Evolutionary conservation across 2,888 invertebrate genomes (phyloP).

Genomic region (Andrena dorsata): DNA sequence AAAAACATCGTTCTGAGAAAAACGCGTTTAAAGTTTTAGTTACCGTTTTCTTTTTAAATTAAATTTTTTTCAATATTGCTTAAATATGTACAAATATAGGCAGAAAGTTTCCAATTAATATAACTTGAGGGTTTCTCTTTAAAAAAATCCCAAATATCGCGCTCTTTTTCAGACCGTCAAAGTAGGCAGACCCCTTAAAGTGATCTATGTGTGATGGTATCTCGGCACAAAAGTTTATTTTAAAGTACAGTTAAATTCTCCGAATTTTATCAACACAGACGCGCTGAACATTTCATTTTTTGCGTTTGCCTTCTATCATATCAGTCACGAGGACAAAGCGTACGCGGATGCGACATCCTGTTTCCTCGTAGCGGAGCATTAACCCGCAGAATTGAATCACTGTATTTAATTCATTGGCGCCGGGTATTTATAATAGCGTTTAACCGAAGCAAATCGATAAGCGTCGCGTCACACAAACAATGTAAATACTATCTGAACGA

Average conservation of each 20-base stretch:
- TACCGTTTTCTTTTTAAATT: no score
- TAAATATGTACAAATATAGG: no score
- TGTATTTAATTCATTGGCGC: neutral
- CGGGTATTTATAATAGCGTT: neutral
- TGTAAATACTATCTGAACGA: slow-evolving; percentile 12
- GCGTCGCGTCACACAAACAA: no score
- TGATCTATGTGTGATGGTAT: neutral
- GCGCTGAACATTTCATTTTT: slow-evolving; percentile 7
- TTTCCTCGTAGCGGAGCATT: slow-evolving; percentile 36
- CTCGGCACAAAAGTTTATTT: neutral
- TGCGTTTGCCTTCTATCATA: slow-evolving; percentile 37
- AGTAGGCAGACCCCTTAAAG: neutral
- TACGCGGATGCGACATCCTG: slow-evolving; percentile 16
- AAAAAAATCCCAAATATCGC: no score
- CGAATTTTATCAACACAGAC: neutral
- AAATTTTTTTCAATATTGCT: no score
- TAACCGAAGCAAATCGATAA: no score
- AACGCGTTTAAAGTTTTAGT: no score
- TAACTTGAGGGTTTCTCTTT: no score
- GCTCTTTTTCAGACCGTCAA: no score
- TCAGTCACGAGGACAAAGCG: slow-evolving; percentile 1
- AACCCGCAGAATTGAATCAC: slow-evolving; percentile 10
- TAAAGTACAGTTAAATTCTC: neutral
- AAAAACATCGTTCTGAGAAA: no score
- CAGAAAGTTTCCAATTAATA: no score